These are phyloP conservation scores for Cepaea hortensis DNA, from an alignment of 2,888 invertebrate genomes.

Conservation along the genomic window DNA sequence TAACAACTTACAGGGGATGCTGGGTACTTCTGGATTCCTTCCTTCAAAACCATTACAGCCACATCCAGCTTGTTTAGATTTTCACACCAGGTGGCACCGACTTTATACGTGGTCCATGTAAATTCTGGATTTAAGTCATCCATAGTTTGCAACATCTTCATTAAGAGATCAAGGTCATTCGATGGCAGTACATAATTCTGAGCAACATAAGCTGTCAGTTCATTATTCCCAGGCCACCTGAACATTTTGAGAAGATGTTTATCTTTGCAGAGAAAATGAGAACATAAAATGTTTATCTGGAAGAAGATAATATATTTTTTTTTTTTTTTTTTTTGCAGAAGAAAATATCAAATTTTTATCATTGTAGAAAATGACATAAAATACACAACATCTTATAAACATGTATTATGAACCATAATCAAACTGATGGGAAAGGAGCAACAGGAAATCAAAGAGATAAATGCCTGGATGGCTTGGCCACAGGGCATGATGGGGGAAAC, in stretches of 20 bases:
- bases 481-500: no score
- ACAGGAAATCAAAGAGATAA: no score
- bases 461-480: no score
- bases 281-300: no score
- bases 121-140: conserved; percentile 48
- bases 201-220: conserved; percentile 45
- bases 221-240: conserved; percentile 54
- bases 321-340: no score
- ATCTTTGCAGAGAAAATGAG: no score
- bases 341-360: no score
- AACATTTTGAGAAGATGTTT: background rate
- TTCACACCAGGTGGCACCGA: conserved; percentile 51
- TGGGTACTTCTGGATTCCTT: conserved; percentile 50
- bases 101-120: conserved; percentile 45
- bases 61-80: conserved; percentile 34
- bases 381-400: no score
- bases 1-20: conserved; percentile 47
- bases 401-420: no score
- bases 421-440: no score
- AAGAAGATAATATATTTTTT: no score
- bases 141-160: conserved; percentile 41
- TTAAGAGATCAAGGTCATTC: conserved; percentile 37
- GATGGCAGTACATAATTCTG: conserved; percentile 49
- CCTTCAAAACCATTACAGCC: conserved; percentile 49
- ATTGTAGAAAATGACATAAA: no score